These are phyloP conservation scores for Siphlonurus alternatus DNA, from an alignment of 2,888 invertebrate genomes.

Conservation along the genomic window DNA sequence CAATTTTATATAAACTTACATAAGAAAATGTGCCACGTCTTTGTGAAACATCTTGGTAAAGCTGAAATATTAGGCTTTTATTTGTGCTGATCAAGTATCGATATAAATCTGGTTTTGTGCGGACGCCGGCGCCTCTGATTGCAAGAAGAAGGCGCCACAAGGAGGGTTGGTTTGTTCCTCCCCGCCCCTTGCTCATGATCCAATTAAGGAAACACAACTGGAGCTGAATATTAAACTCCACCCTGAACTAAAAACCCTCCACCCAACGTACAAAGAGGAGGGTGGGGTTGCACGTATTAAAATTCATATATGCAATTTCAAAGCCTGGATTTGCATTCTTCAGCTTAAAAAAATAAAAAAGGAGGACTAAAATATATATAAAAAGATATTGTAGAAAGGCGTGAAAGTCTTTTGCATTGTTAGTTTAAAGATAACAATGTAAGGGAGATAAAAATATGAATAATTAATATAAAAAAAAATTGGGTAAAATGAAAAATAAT, in stretches of 20 bases:
- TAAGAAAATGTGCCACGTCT: too few relatives aligned
- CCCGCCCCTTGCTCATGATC: not conserved
- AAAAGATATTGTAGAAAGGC: too few relatives aligned
- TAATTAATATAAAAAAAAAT: not conserved
- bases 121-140: not conserved
- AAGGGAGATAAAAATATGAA: not conserved
- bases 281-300: not conserved
- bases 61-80: too few relatives aligned
- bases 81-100: too few relatives aligned
- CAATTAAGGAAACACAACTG: not conserved
- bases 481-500: not conserved
- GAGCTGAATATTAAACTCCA: not conserved
- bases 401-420: not conserved
- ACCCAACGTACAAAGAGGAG: not conserved
- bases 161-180: too few relatives aligned
- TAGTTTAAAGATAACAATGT: not conserved
- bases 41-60: too few relatives aligned
- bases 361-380: too few relatives aligned
- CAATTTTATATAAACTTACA: too few relatives aligned
- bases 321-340: not conserved
- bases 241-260: too few relatives aligned
- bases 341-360: too few relatives aligned
- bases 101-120: too few relatives aligned
- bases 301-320: not conserved
- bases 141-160: not conserved